phyloP scores from a whole-genome alignment of 2,113 vertebrate species.

The Boulengeromyrus knoepffleri region DNA sequence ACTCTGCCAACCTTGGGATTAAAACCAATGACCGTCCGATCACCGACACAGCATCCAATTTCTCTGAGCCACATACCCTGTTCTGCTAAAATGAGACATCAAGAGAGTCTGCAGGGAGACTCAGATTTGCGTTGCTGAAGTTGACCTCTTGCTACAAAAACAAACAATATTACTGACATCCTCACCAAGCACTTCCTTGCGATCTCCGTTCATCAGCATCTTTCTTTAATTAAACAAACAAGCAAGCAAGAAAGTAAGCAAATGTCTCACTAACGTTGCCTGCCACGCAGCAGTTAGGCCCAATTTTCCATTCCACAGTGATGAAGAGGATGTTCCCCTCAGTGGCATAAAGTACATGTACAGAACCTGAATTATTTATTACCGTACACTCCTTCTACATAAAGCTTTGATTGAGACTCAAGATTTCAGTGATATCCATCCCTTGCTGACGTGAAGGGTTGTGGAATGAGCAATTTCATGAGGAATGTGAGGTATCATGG shows the following conservation, averaged over 20 bases:
- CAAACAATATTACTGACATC: background rate
- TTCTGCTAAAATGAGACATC: background rate
- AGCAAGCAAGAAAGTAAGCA: background rate
- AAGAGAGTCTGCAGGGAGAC: background rate
- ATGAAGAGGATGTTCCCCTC: background rate
- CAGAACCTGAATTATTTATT: background rate
- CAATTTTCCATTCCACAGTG: background rate
- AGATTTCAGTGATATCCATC: background rate
- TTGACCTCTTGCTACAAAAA: background rate
- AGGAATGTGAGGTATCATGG: slow-evolving; percentile 8
- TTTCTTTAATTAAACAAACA: background rate
- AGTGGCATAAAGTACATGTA: background rate
- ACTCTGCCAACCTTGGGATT: background rate
- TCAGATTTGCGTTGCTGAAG: background rate
- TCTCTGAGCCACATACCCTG: background rate
- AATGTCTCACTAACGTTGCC: background rate
- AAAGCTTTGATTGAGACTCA: background rate
- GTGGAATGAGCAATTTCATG: background rate
- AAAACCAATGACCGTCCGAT: background rate
- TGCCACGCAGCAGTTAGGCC: background rate
- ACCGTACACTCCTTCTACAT: background rate
- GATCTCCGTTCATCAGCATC: background rate
- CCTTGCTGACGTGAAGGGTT: background rate
- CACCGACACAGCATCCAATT: background rate
- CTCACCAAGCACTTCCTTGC: background rate